Evolutionary conservation across 2,797 vertebrate species (phyloP), one percentile per base, ranked within the genome.

Genomic region (Denticeps clupeoides): DNA sequence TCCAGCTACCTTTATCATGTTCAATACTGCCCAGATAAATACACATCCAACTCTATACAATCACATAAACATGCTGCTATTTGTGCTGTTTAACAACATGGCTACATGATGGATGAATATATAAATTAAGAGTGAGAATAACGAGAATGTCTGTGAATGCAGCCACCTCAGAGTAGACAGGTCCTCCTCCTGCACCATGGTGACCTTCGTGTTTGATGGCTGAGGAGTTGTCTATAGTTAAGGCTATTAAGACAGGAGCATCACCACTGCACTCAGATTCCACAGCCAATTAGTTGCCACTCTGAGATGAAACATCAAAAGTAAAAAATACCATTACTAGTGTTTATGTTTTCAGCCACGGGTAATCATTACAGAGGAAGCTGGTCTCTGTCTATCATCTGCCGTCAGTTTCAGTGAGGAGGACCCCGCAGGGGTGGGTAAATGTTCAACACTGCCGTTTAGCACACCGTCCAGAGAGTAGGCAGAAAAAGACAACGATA

Each of bases 401-500:
- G n/a, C n/a, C n/a, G 41, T 37, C 42, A 41, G 42, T 27, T 55
- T 48, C n/a, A n/a, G n/a, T 44, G 53, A 24, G 41, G 33, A 52
- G 26, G 18, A 13, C 16, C 19, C 12, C 16, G 29, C 18, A 12
- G 46, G 31, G 0, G 15, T 24, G 32, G 41, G 7, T 28, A 54
- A 49, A 47, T 55, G 47, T 65, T 45, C 32, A 56, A 41, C 33
- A 41, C 47, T 25, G 41, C 18, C 49, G 47, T 53, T 25, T 38
- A n/a, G 18, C 10, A 15, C 33, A 37, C 3, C 1, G 15, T 38
- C 35, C 35, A 35, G 5, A 40, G 10, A 12, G 23, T 55, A 18
- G 18, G n/a, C 6, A 19, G 7, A 56, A 62, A 41, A 47, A 56
- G 56, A 52, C 54, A 33, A 32, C 3, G 35, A n/a, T n/a, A 47